Base-by-base conservation (phyloP, 2,113 vertebrate genomes). In the Melierax canorus region DNA sequence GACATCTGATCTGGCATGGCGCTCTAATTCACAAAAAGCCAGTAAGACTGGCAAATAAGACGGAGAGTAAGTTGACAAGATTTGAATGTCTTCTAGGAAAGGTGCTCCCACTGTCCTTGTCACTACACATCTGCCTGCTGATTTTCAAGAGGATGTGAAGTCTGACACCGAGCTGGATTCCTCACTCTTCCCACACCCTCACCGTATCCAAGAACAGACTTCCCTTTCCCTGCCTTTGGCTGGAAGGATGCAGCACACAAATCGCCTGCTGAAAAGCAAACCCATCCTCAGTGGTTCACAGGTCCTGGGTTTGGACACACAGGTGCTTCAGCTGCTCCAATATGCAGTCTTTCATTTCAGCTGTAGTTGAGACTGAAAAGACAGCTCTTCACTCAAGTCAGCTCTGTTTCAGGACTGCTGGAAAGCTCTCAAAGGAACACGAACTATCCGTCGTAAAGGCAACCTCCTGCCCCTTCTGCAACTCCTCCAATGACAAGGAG, bases 341-440 rank as follows among this genome's bases (percentile, higher is more conserved):
- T 82, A 64, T 0, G 3, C 1, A 0, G 20, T 8, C 71, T 53
- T n/a, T 10, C 50, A 30, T 36, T 77, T 63, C 62, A 67, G 74
- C 43, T 59, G 74, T 22, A 56, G 55, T 13, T 7, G 55, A 77
- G 64, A 36, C 51, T 27, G 64, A 86, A 86, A 50, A 45, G 41
- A 32, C 55, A 79, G 74, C 85, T 73, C 64, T 76, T 43, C 19
- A 6, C 21, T 27, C 2, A 7, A 36, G 27, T 21, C 82, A 93
- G 53, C 62, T 18, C 66, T 2, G 1, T 11, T 34, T 41, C 67
- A 59, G 39, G 59, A 43, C 3, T 8, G 48, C 45, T 62, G 39
- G 36, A 76, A 85, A 73, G 71, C 58, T 55, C 71, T 66, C 71
- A 69, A 19, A 56, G 64, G 29, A 87, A 56, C 12, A 32, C 1